Evolutionary conservation across 2,888 invertebrate genomes (phyloP), one percentile per base, ranked within the genome.

Genomic region (Prosopocoilus inquinatus): DNA sequence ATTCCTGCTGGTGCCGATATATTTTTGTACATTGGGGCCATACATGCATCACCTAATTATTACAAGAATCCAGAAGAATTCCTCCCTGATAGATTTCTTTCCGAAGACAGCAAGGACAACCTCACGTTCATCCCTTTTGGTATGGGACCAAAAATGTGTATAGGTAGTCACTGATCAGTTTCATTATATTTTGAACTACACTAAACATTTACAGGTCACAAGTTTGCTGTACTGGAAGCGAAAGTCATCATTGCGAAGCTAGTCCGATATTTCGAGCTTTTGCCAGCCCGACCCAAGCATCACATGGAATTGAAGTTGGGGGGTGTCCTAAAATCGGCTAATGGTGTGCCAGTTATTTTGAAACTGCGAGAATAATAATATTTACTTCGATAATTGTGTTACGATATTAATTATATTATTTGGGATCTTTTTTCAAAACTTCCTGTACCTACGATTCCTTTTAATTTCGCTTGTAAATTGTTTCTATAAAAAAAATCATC

Each of bases 1-100:
- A 28, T 28, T 28, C 20, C 20, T 28, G 20, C 5, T 28, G 20
- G 20, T 7, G 7, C 20, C 7, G 20, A 28, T 28, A 28, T 28
- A 28, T 28, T 28, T 28, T 28, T 28, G 20, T 9, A 36, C 34
- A 35, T 57, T 34, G 52, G 51, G 28, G 51, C 44, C 2, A 48
- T 59, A 34, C 59, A 62, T 43, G 38, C 38, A 28, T 16, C 38
- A 8, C 51, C 50, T 12, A 43, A 56, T 9, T 52, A 47, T 34
- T 62, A 47, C 41, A 48, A 57, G 2, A 32, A 62, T 9, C 58
- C 62, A 9, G 49, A 54, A 33, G 46, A 55, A 45, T 62, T 62
- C 38, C 52, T 56, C 49, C 60, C 62, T 11, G 53, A 57, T 9
- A 33, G 61, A 36, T 61, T 59, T 49, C 20, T 50, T 39, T 43